Percentiles rank a stretch among this genome's conserved stretches.
phyloP scores from a whole-genome alignment of 1,140 invertebrate species.

The Geopemphigus sp. region DNA sequence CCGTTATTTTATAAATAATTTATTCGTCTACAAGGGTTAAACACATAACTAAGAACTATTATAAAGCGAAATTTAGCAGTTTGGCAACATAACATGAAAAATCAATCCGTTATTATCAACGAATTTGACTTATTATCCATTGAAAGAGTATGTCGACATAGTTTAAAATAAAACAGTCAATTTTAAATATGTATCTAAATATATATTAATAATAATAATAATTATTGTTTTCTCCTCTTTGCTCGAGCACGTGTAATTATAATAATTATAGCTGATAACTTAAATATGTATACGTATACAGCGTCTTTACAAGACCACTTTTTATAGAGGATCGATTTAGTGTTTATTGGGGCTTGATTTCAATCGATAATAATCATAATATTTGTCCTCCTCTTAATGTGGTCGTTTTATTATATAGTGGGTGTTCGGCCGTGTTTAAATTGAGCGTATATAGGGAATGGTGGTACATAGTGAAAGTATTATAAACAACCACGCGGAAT shows the following conservation, averaged over 20 bases:
- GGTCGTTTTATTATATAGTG: slow-evolving; percentile 16
- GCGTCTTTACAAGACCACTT: background rate
- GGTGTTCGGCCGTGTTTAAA: slow-evolving; percentile 9
- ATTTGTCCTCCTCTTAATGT: background rate
- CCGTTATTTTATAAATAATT: no score
- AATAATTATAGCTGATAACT: slow-evolving; percentile 13
- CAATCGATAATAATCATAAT: background rate
- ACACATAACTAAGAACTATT: no score
- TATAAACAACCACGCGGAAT: background rate
- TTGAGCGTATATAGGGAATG: background rate
- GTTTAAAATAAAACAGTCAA: no score
- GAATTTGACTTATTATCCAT: no score
- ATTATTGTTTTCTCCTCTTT: background rate
- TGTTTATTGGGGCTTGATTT: slow-evolving; percentile 8
- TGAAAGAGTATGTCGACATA: no score
- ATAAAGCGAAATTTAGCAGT: no score
- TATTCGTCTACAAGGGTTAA: no score
- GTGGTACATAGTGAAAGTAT: slow-evolving; percentile 15
- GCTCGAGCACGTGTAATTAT: background rate
- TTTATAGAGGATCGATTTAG: background rate
- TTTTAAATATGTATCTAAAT: no score
- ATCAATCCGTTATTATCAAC: no score
- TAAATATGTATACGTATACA: background rate
- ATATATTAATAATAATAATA: no score
- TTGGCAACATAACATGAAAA: no score